A percentile compares a stretch with the other conserved stretches of the same genome.
Evolutionary conservation across 2,797 vertebrate genomes (phyloP).

Genomic region (Acomys russatus): DNA sequence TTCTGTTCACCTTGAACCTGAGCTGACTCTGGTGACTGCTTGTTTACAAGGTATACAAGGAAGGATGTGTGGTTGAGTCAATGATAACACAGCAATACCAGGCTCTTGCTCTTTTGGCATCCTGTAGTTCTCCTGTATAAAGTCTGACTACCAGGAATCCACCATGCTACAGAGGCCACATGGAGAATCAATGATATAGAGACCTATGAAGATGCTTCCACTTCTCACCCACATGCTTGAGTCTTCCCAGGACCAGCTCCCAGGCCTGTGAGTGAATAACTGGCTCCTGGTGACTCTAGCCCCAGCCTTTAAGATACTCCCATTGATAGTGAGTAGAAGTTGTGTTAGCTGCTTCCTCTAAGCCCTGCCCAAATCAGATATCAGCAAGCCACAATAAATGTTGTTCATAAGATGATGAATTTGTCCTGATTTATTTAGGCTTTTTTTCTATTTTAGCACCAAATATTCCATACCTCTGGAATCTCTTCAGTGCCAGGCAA

Average conservation of each 20-base stretch:
- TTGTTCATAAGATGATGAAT: neutral
- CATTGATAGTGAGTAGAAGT: neutral
- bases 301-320: neutral
- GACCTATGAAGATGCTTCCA: neutral
- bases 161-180: neutral
- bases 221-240: neutral
- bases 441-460: neutral
- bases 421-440: neutral
- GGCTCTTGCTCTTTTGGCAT: neutral
- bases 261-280: neutral
- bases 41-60: neutral
- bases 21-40: neutral
- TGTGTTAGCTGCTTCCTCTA: neutral
- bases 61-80: neutral
- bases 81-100: neutral
- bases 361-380: slow-evolving; percentile 1
- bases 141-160: neutral
- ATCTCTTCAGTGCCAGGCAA: neutral
- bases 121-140: neutral
- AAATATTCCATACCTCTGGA: neutral
- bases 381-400: slow-evolving; percentile 22
- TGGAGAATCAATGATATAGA: neutral
- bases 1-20: slow-evolving; percentile 19
- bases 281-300: neutral
- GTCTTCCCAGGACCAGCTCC: neutral